phyloP scores from a whole-genome alignment of 1,140 invertebrate species.

The Helicorthomorpha holstii region DNA sequence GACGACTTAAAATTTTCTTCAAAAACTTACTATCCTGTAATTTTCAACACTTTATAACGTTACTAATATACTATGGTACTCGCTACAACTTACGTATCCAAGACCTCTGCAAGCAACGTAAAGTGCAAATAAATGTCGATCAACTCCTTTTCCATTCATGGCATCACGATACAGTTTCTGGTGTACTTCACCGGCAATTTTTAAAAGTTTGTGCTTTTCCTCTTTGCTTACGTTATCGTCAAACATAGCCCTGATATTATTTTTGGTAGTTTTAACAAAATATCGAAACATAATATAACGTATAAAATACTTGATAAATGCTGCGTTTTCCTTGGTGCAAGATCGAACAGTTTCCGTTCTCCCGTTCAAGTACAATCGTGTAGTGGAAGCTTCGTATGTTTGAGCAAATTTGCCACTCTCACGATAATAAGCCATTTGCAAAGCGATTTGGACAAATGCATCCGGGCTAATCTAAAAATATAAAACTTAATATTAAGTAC shows the following conservation, averaged over 20 bases:
- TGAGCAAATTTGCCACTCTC: constrained; percentile 79
- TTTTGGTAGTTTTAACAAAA: neutral
- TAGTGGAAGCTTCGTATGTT: constrained; percentile 98
- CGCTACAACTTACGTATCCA: constrained; percentile 29
- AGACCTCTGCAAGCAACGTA: constrained; percentile 96
- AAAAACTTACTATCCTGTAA: constrained; percentile 83
- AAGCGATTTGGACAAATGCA: constrained; percentile 87
- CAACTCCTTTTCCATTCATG: constrained; percentile 91
- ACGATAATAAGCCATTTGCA: constrained; percentile 82
- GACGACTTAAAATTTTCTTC: constrained; percentile 85
- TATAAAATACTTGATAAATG: constrained; percentile 12
- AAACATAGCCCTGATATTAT: neutral
- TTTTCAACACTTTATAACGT: constrained; percentile 21
- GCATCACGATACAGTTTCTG: constrained; percentile 80
- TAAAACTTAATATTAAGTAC: neutral
- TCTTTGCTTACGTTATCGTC: constrained; percentile 29
- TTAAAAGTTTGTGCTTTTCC: constrained; percentile 41
- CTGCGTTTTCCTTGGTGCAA: constrained; percentile 76
- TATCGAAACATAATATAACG: neutral
- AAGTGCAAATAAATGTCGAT: constrained; percentile 91
- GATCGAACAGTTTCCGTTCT: constrained; percentile 94
- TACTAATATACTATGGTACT: constrained; percentile 3
- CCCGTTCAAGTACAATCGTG: constrained; percentile 84
- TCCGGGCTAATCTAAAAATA: constrained; percentile 55
- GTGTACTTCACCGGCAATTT: constrained; percentile 58